A percentile compares a stretch with the other conserved stretches of the same genome.
Conservation (phyloP, 2,113 vertebrate genomes). For the Balaeniceps rex region DNA sequence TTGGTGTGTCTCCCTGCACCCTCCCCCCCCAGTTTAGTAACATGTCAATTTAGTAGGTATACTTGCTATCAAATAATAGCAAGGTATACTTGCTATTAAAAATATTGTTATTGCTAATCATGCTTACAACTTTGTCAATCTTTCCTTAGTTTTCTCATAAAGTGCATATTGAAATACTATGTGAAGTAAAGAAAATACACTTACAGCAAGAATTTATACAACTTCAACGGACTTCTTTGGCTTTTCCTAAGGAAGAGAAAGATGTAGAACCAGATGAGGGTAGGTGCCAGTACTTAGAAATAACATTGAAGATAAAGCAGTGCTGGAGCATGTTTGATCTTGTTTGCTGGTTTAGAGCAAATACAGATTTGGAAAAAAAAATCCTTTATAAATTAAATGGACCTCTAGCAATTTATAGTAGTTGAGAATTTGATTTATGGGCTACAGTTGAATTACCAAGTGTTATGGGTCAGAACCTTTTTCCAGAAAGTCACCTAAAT, state of each 20-base stretch:
- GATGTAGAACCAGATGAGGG: slow-evolving; percentile 49
- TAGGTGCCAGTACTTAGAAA: slow-evolving; percentile 11
- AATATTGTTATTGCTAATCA: neutral
- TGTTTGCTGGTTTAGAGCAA: neutral
- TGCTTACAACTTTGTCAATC: neutral
- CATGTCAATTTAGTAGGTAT: neutral
- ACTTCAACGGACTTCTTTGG: slow-evolving; percentile 46
- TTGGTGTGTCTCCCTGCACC: too few relatives aligned
- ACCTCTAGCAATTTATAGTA: neutral
- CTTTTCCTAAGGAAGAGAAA: slow-evolving; percentile 43
- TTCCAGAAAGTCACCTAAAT: neutral
- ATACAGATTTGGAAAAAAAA: neutral
- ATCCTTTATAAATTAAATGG: neutral
- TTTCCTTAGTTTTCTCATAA: slow-evolving; percentile 78
- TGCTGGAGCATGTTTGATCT: neutral
- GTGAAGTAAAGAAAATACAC: slow-evolving; percentile 85
- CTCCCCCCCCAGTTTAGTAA: neutral
- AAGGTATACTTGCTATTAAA: neutral
- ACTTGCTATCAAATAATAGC: neutral
- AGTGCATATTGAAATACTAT: slow-evolving; percentile 85
- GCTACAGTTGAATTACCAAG: neutral
- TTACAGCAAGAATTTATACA: slow-evolving; percentile 77
- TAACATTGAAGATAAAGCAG: neutral
- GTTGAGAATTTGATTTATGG: neutral
- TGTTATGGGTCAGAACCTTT: neutral